A percentile compares a stretch with the other conserved stretches of the same genome.
Conservation (phyloP, 2,888 invertebrate genomes). For the Agonopterix heracliana region DNA sequence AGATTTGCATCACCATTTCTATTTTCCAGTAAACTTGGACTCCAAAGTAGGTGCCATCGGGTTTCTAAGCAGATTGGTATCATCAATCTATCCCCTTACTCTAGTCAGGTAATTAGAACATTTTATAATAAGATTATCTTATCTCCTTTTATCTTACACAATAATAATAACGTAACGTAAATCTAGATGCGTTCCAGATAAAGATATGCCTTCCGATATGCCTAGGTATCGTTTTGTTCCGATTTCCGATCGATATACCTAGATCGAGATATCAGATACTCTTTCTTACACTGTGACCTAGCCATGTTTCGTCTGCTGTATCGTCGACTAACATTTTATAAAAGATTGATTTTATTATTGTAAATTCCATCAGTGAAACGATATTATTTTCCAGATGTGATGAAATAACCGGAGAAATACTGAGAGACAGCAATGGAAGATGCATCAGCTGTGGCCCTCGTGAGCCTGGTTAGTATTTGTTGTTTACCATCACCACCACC, state of each 20-base stretch:
- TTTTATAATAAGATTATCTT: neutral
- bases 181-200: too few relatives aligned
- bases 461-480: constrained; percentile 82
- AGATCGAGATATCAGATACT: too few relatives aligned
- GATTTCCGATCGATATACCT: too few relatives aligned
- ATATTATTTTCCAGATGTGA: constrained; percentile 67
- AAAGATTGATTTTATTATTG: neutral
- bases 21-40: constrained; percentile 89
- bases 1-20: neutral
- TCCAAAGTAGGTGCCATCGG: constrained; percentile 94
- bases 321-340: neutral
- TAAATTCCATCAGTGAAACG: neutral
- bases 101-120: constrained; percentile 57
- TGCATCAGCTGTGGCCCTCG: constrained; percentile 88
- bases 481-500: too few relatives aligned
- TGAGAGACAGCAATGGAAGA: constrained; percentile 81
- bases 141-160: neutral
- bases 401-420: constrained; percentile 85
- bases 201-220: too few relatives aligned
- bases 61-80: constrained; percentile 83
- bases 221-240: too few relatives aligned
- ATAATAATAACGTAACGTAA: neutral
- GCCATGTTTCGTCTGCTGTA: too few relatives aligned
- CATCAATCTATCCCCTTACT: constrained; percentile 62
- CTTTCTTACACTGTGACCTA: too few relatives aligned